Conservation (phyloP, 2,113 vertebrate species). For the Rhabdomys dilectus region DNA sequence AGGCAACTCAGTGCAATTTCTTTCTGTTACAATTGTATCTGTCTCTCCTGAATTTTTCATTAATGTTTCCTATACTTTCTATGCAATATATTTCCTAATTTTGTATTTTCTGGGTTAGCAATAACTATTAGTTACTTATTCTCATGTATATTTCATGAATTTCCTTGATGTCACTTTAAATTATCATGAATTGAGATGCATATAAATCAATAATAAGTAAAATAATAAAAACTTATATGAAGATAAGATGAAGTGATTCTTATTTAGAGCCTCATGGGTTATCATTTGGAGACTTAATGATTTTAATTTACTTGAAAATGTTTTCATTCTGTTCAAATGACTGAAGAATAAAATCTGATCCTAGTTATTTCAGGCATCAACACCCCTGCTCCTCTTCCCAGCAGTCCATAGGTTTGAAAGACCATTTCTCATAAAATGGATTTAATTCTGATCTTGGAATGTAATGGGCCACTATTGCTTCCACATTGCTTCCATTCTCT, state of each 20-base stretch:
- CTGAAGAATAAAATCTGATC: neutral
- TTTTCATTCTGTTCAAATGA: neutral
- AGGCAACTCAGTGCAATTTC: neutral
- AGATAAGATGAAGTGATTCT: neutral
- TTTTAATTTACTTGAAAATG: neutral
- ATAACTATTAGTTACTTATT: neutral
- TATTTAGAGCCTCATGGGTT: neutral
- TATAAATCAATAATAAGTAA: conserved; percentile 9
- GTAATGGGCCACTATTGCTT: neutral
- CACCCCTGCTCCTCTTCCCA: neutral
- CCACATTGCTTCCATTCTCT: neutral
- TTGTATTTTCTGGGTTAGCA: neutral
- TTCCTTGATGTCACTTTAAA: neutral
- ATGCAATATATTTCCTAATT: neutral
- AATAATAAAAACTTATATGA: neutral
- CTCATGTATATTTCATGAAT: neutral
- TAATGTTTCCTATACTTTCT: neutral
- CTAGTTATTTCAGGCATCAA: neutral
- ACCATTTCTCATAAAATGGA: neutral
- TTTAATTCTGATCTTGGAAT: neutral
- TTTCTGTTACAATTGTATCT: neutral
- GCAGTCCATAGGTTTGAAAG: neutral
- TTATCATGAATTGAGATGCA: neutral
- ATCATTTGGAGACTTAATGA: neutral
- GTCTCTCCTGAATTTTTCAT: neutral